These are phyloP conservation scores for Scomber colias DNA, from an alignment of 2,113 vertebrate genomes.

Conservation along the genomic window DNA sequence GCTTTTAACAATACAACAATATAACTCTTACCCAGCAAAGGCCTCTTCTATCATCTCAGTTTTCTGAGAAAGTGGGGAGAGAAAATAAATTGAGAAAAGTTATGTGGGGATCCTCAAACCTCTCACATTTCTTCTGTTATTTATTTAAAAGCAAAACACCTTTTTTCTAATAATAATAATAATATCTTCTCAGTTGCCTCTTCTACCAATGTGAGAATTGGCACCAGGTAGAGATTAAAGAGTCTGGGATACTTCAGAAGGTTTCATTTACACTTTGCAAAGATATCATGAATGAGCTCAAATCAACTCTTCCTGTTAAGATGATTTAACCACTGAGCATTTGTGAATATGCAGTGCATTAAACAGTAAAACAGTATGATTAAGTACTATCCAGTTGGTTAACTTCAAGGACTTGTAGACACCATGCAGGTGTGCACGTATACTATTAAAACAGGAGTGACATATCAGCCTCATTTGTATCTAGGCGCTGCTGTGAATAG, in stretches of 20 bases:
- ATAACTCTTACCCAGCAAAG: conserved; percentile 92
- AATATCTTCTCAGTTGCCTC: no score
- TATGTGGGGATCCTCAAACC: background rate
- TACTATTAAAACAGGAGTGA: no score
- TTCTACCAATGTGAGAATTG: no score
- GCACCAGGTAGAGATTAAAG: no score
- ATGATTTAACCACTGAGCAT: no score
- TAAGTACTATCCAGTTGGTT: background rate
- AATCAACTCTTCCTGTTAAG: no score
- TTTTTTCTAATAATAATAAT: background rate
- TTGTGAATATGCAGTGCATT: background rate
- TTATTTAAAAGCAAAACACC: no score
- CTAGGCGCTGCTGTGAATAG: background rate
- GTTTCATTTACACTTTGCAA: no score
- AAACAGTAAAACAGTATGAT: no score
- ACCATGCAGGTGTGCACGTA: background rate
- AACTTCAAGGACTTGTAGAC: background rate
- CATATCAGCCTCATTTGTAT: background rate
- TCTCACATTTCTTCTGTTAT: no score
- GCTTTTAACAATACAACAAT: background rate
- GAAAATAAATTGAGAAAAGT: conserved; percentile 1
- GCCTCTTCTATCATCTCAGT: conserved; percentile 98
- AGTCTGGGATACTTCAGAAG: no score
- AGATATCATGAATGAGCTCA: no score
- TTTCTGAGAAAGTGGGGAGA: conserved; percentile 85